A percentile compares a stretch with the other conserved stretches of the same genome.
Conservation (phyloP, 2,113 vertebrate species). For the Calyptomena viridis region DNA sequence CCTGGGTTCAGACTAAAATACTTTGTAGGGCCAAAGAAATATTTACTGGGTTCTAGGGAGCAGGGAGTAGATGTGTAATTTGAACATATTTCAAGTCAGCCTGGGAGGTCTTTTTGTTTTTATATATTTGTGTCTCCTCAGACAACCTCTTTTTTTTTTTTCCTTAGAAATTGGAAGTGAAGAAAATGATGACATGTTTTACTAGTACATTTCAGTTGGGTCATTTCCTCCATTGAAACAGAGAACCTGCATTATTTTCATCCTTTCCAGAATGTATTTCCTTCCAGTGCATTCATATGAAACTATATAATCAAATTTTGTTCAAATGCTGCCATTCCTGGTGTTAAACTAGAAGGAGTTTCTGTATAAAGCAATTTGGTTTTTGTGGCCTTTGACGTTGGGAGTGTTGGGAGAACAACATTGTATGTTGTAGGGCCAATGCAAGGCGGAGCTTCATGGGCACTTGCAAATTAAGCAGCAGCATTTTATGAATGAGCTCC, state of each 20-base stretch:
- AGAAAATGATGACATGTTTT: neutral
- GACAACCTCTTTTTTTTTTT: neutral
- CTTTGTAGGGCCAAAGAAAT: conserved; percentile 43
- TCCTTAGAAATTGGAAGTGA: neutral
- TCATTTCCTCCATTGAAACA: neutral
- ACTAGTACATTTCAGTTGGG: neutral
- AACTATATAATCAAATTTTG: neutral
- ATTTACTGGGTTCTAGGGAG: conserved; percentile 55
- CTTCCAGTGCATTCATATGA: neutral
- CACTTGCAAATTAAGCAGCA: neutral
- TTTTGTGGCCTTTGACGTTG: neutral
- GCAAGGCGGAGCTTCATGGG: neutral
- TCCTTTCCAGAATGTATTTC: neutral
- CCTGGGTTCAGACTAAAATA: conserved; percentile 47
- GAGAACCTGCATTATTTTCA: neutral
- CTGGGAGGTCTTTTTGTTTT: conserved; percentile 59
- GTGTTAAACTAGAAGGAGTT: neutral
- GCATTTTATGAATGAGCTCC: neutral
- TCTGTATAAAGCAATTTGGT: neutral
- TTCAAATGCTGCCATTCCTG: neutral
- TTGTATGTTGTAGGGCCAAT: neutral
- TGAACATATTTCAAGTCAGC: conserved; percentile 50
- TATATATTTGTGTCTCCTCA: conserved; percentile 36
- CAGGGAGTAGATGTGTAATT: conserved; percentile 39
- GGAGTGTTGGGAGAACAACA: neutral